A percentile compares a stretch with the other conserved stretches of the same genome.
phyloP scores from a whole-genome alignment of 2,888 invertebrate genomes.

The Yponomeuta plumbellus region DNA sequence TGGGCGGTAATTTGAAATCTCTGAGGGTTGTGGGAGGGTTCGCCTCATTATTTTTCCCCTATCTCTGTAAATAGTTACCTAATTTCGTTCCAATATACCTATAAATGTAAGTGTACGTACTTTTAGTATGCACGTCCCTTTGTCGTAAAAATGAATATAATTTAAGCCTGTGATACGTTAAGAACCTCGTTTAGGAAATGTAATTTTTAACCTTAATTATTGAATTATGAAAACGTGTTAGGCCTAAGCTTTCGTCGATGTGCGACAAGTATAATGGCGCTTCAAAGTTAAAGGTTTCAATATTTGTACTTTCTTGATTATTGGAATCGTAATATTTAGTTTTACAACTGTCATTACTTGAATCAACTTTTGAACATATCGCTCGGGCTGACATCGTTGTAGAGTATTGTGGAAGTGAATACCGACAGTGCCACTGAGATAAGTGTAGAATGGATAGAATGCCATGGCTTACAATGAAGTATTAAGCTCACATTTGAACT shows the following conservation, averaged over 20 bases:
- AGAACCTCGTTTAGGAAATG: conserved; percentile 62
- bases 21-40: conserved; percentile 75
- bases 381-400: too few relatives aligned
- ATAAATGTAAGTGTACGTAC: conserved; percentile 61
- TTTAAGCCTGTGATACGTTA: conserved; percentile 76
- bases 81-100: conserved; percentile 63
- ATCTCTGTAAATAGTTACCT: conserved; percentile 75
- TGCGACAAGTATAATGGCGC: neutral
- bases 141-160: conserved; percentile 59
- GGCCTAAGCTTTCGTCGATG: conserved; percentile 25
- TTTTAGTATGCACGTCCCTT: conserved; percentile 69
- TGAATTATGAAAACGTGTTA: conserved; percentile 37
- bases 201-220: conserved; percentile 48
- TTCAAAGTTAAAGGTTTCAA: neutral
- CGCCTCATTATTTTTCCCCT: conserved; percentile 75
- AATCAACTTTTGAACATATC: neutral
- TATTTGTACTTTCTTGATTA: neutral
- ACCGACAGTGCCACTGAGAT: too few relatives aligned
- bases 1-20: conserved; percentile 62
- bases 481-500: too few relatives aligned
- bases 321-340: neutral
- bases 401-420: too few relatives aligned
- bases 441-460: too few relatives aligned
- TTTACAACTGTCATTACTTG: neutral
- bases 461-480: too few relatives aligned